phyloP scores from a whole-genome alignment of 2,888 invertebrate genomes.

The Watsonalla cultraria region DNA sequence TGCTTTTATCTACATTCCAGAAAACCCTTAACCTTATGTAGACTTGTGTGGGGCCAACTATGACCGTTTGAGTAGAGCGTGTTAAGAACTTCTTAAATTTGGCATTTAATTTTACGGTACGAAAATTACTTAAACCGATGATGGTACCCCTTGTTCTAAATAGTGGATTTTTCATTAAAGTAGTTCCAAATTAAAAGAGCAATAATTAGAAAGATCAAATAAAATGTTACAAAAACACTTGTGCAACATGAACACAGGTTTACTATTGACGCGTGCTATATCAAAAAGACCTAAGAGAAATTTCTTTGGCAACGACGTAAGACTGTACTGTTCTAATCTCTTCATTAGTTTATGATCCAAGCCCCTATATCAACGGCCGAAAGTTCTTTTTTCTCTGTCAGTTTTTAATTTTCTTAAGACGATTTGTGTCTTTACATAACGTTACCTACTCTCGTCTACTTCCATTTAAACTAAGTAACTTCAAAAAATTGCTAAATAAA shows the following conservation, averaged over 20 bases:
- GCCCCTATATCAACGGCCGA: conserved; percentile 25
- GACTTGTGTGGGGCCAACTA: too few species aligned
- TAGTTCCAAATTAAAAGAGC: too few species aligned
- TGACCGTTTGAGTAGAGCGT: too few species aligned
- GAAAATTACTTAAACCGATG: too few species aligned
- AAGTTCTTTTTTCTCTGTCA: conserved; percentile 27
- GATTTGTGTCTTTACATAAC: conserved; percentile 41
- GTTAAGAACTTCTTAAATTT: too few species aligned
- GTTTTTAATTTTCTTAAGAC: conserved; percentile 32
- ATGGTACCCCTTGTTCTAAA: too few species aligned
- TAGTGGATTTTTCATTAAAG: too few species aligned
- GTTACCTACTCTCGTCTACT: conserved; percentile 9
- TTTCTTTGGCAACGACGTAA: conserved; percentile 41
- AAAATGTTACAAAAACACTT: too few species aligned
- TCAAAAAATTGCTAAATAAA: not conserved
- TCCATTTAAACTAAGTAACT: conserved; percentile 6
- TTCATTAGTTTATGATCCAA: conserved; percentile 38
- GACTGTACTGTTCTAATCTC: conserved; percentile 44
- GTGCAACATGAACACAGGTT: conserved; percentile 8
- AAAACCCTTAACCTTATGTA: too few species aligned
- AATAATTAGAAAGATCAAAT: too few species aligned
- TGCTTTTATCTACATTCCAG: too few species aligned
- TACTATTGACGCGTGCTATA: conserved; percentile 47
- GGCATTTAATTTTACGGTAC: too few species aligned
- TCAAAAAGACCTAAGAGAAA: conserved; percentile 42